phyloP scores from a whole-genome alignment of 2,113 vertebrate genomes.

The Ariopsis seemanni region DNA sequence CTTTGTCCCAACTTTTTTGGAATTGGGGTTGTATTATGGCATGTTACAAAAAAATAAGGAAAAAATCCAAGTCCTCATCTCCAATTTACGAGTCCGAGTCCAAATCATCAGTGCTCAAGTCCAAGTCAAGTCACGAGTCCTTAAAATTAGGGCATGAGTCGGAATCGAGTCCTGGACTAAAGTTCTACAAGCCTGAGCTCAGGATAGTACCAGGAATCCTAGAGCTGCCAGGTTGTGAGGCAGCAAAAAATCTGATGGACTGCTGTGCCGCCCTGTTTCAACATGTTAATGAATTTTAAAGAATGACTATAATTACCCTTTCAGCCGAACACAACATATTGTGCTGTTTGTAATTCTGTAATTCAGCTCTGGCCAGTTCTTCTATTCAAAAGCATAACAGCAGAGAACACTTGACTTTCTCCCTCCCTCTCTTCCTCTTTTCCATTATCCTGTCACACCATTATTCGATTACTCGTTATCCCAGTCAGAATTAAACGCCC shows the following conservation, averaged over 20 bases:
- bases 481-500: not conserved
- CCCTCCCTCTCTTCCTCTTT: not conserved
- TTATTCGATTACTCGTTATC: conserved; percentile 8
- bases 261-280: not conserved
- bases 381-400: conserved; percentile 1
- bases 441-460: not conserved
- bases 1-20: too few species aligned
- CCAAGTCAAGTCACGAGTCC: too few species aligned
- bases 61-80: too few species aligned
- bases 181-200: not conserved
- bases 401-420: not conserved
- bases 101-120: too few species aligned
- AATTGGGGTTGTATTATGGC: too few species aligned
- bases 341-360: not conserved
- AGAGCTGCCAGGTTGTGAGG: not conserved
- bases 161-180: too few species aligned
- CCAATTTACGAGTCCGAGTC: too few species aligned
- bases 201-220: not conserved
- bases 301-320: not conserved
- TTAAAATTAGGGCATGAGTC: too few species aligned
- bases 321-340: not conserved
- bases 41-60: too few species aligned
- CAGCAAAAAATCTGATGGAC: not conserved
- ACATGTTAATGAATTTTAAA: not conserved
- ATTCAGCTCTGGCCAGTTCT: not conserved